Conservation (phyloP, 1,140 invertebrate genomes). For the Rhagoletis pomonella region DNA sequence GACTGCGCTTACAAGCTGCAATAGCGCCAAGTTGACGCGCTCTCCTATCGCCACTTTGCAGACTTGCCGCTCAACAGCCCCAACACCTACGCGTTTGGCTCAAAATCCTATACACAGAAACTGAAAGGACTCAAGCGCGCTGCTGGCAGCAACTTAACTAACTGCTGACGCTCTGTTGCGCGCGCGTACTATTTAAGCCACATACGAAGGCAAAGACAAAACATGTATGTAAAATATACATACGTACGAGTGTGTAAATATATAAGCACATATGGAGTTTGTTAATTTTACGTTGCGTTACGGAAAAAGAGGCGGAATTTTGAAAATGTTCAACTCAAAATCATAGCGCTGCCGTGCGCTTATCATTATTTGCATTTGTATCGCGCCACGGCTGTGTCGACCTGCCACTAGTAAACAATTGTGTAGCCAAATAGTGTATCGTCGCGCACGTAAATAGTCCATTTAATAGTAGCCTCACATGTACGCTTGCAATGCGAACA, state of each 20-base stretch:
- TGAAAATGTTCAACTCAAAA: conserved; percentile 63
- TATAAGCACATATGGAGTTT: background rate
- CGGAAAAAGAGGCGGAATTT: conserved; percentile 63
- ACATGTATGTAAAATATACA: background rate
- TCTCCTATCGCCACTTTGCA: conserved; percentile 10
- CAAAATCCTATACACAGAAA: background rate
- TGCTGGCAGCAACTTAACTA: background rate
- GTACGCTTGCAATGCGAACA: background rate
- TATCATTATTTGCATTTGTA: conserved; percentile 73
- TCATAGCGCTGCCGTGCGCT: conserved; percentile 57
- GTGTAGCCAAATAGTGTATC: conserved; percentile 1
- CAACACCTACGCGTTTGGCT: background rate
- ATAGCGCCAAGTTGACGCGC: background rate
- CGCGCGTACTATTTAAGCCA: conserved; percentile 28
- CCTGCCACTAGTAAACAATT: background rate
- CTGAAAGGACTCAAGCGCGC: conserved; percentile 24
- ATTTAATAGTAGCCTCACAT: background rate
- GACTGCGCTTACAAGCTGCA: background rate
- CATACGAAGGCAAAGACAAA: background rate
- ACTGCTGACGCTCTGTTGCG: conserved; percentile 1
- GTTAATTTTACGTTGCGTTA: background rate
- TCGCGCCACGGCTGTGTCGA: conserved; percentile 59
- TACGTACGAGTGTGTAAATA: background rate
- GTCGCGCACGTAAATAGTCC: background rate
- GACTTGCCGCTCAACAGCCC: background rate